These are phyloP conservation scores for Lapara coniferarum DNA, from an alignment of 2,888 invertebrate species.

Conservation along the genomic window DNA sequence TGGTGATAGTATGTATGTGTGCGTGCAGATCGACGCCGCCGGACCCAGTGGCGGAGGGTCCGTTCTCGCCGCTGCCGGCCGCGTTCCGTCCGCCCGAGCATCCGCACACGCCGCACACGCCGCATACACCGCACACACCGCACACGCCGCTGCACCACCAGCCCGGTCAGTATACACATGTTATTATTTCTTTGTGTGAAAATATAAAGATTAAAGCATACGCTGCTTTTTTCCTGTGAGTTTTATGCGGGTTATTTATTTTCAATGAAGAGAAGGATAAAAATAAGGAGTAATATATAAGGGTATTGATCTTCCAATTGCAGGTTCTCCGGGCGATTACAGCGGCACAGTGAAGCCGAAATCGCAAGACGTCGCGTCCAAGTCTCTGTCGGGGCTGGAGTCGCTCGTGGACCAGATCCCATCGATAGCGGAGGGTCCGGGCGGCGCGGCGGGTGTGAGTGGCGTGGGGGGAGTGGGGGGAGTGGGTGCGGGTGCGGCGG, in stretches of 20 bases:
- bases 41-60: constrained; percentile 35
- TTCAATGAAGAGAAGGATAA: too few relatives aligned
- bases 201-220: too few relatives aligned
- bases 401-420: constrained; percentile 96
- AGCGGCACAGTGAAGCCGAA: constrained; percentile 73
- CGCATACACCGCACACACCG: constrained; percentile 45
- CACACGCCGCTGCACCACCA: constrained; percentile 50
- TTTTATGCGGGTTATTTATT: too few relatives aligned
- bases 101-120: constrained; percentile 48
- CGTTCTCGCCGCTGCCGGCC: constrained; percentile 52
- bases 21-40: constrained; percentile 62
- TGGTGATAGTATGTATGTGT: not conserved
- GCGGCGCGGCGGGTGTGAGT: constrained; percentile 76
- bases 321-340: constrained; percentile 73
- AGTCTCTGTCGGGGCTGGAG: constrained; percentile 93
- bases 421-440: constrained; percentile 90
- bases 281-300: not conserved
- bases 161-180: constrained; percentile 47
- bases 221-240: too few relatives aligned
- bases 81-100: constrained; percentile 62
- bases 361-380: constrained; percentile 90
- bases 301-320: constrained; percentile 24
- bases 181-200: too few relatives aligned
- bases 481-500: constrained; percentile 35
- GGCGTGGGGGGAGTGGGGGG: constrained; percentile 47